These are phyloP conservation scores for Gymnosoma rotundatum DNA, from an alignment of 2,888 invertebrate species.

Conservation along the genomic window DNA sequence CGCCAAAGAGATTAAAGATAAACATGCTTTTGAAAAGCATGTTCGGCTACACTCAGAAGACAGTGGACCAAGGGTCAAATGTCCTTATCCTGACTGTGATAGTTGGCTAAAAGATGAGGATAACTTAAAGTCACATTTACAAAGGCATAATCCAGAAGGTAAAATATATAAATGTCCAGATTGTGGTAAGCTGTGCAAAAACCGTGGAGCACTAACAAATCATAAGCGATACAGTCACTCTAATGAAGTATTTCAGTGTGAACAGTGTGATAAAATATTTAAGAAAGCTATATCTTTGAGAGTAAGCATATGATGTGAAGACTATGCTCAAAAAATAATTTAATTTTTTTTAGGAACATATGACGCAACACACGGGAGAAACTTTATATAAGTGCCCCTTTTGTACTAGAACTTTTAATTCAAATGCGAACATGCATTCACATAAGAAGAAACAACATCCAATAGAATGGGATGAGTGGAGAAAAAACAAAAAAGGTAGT, in stretches of 20 bases:
- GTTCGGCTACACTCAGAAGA: conserved; percentile 78
- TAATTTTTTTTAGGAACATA: conserved; percentile 77
- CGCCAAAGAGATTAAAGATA: conserved; percentile 80
- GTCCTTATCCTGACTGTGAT: conserved; percentile 80
- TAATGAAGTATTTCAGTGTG: conserved; percentile 78
- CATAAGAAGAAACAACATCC: conserved; percentile 81
- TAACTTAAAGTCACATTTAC: conserved; percentile 78
- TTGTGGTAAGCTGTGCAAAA: conserved; percentile 80
- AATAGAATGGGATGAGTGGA: conserved; percentile 75
- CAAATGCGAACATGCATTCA: conserved; percentile 81
- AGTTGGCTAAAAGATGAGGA: conserved; percentile 81
- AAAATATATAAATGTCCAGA: conserved; percentile 77
- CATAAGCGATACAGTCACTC: conserved; percentile 81
- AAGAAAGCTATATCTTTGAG: conserved; percentile 80
- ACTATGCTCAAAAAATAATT: neutral
- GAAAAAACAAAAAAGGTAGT: conserved; percentile 78
- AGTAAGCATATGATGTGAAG: conserved; percentile 70
- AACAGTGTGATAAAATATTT: conserved; percentile 80
- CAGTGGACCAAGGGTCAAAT: conserved; percentile 79
- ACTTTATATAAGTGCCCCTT: conserved; percentile 81
- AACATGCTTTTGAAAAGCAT: conserved; percentile 79
- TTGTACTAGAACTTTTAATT: conserved; percentile 81
- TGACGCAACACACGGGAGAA: conserved; percentile 81
- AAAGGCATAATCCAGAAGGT: conserved; percentile 77
- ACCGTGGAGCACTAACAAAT: conserved; percentile 80